Percentiles rank a stretch among this genome's conserved stretches.
phyloP scores from a whole-genome alignment of 2,797 vertebrate species.

The Sardinella longiceps region DNA sequence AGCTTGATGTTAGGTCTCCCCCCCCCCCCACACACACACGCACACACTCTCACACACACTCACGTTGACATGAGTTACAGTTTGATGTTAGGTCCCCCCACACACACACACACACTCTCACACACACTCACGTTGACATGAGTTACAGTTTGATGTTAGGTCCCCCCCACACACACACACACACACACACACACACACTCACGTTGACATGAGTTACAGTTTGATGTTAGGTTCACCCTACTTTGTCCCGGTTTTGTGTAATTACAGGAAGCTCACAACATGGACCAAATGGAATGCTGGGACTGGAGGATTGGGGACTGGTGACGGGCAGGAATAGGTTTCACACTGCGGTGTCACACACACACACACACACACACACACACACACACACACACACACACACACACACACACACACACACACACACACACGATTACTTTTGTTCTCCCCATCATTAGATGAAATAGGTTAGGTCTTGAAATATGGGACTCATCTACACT shows the following conservation, averaged over 20 bases:
- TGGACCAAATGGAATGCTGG: neutral
- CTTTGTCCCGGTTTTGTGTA: neutral
- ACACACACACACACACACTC: no score
- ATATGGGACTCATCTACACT: neutral
- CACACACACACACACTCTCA: no score
- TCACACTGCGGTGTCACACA: constrained; percentile 30
- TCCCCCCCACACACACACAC: no score
- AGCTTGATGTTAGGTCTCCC: no score
- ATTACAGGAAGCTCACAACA: neutral
- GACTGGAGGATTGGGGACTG: neutral
- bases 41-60: no score
- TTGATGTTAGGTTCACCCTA: neutral
- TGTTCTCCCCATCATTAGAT: constrained; percentile 8
- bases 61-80: no score
- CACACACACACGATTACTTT: neutral
- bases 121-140: no score
- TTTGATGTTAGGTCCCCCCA: no score
- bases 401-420: constrained; percentile 2
- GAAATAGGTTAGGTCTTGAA: neutral
- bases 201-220: neutral
- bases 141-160: no score
- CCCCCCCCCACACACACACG: no score
- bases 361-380: no score
- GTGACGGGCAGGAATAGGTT: constrained; percentile 3
- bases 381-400: no score